phyloP scores from a whole-genome alignment of 2,888 invertebrate species.

The Chirona hameri region DNA sequence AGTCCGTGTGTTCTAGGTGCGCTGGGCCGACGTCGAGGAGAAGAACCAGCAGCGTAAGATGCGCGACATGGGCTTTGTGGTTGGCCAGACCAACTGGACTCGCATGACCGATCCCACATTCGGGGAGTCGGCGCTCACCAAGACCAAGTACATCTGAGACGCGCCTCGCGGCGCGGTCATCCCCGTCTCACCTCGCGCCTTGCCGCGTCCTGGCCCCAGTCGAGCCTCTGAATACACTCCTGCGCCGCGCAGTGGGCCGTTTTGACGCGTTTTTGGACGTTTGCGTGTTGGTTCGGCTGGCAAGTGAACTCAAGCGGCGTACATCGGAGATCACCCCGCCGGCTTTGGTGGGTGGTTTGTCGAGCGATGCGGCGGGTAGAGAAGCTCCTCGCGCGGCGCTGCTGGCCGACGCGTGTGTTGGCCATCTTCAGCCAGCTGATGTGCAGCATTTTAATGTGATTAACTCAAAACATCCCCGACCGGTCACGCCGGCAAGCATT shows the following conservation, averaged over 20 bases:
- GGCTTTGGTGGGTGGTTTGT: too few species aligned
- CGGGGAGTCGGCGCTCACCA: conserved; percentile 83
- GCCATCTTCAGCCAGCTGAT: too few species aligned
- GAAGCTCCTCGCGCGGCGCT: too few species aligned
- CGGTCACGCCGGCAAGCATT: too few species aligned
- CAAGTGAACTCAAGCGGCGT: neutral
- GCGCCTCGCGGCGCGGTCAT: neutral
- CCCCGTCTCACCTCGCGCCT: neutral
- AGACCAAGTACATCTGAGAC: conserved; percentile 61
- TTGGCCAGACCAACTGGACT: conserved; percentile 94
- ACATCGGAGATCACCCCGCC: too few species aligned
- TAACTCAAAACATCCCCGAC: too few species aligned
- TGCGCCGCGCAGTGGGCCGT: neutral
- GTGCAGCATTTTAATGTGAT: too few species aligned
- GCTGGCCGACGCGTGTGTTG: too few species aligned
- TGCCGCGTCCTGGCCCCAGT: neutral
- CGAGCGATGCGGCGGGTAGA: too few species aligned
- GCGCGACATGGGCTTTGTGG: conserved; percentile 92
- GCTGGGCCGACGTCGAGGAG: conserved; percentile 97
- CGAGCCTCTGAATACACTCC: neutral
- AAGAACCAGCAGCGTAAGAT: conserved; percentile 81
- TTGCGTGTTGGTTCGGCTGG: neutral
- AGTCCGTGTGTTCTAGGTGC: conserved; percentile 61
- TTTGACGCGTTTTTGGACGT: too few species aligned
- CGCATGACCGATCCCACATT: conserved; percentile 89